phyloP scores from a whole-genome alignment of 2,113 vertebrate species.

The Peromyscus californicus region DNA sequence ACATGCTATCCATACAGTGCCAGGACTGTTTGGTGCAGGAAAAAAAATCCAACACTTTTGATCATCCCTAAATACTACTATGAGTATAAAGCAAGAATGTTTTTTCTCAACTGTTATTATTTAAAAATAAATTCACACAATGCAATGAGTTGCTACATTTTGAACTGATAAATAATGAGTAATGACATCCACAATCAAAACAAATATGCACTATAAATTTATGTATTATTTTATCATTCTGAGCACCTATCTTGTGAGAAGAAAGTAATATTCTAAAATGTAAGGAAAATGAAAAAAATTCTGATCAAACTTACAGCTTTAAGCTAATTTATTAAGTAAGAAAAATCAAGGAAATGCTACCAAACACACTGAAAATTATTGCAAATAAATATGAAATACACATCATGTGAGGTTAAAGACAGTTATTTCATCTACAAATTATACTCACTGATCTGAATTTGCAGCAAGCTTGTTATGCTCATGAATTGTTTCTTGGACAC shows the following conservation, averaged over 20 bases:
- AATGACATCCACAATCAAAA: slow-evolving; percentile 41
- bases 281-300: slow-evolving; percentile 5
- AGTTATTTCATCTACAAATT: background rate
- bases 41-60: background rate
- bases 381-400: slow-evolving; percentile 37
- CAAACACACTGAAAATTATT: background rate
- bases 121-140: background rate
- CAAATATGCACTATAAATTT: slow-evolving; percentile 21
- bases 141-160: background rate
- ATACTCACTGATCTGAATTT: slow-evolving; percentile 96
- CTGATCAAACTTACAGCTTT: background rate
- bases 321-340: background rate
- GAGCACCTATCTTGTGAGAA: background rate
- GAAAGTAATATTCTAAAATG: slow-evolving; percentile 55
- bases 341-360: slow-evolving; percentile 30
- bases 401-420: background rate
- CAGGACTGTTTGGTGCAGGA: background rate
- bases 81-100: background rate
- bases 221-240: background rate
- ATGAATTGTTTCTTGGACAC: slow-evolving; percentile 97
- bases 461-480: slow-evolving; percentile 98
- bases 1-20: background rate
- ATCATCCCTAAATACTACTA: background rate
- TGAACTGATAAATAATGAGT: slow-evolving; percentile 34
- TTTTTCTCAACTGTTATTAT: background rate